Evolutionary conservation across 2,888 invertebrate genomes (phyloP), one percentile per base, ranked within the genome.

Genomic region (Torymus tubicola): DNA sequence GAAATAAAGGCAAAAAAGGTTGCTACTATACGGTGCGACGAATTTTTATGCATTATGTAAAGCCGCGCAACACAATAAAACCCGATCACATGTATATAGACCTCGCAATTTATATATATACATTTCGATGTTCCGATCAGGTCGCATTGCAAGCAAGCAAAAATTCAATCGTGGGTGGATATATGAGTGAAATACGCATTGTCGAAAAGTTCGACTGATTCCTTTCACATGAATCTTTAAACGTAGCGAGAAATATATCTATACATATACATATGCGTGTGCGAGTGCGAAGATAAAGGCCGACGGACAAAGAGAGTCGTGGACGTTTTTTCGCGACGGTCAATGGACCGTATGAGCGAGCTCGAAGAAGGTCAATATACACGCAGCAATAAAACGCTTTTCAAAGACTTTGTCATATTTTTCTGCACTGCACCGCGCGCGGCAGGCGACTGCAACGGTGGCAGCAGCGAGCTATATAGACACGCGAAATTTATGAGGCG

Each of bases 101-200:
- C 53, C 64, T 73, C 69, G 31, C 77, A 81, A 81, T 78, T 78
- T 78, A 81, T 81, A 69, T 78, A 81, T 81, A 69, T 8, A 42
- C 8, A 69, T 78, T 69, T 74, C 64, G 67, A 68, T 70, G 65
- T n/a, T 24, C n/a, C n/a, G 42, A n/a, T 42, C 16, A 53, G 8
- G 57, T 31, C 61, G 2, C 50, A 12, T 58, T 11, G 57, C 18
- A 50, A 60, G 58, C 10, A 67, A 21, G 50, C 14, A 31, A 64
- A 58, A 65, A 42, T 42, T 42, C 10, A 8, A 42, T 42, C 42
- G 42, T 42, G 42, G 42, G 42, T 42, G 31, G 14, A 16, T 78
- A 79, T 81, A 76, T 75, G 81, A 76, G 81, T 81, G 76, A 81
- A 79, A 81, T 79, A 81, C 76, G 76, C 76, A 76, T 76, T 76